These are phyloP conservation scores for Tragelaphus strepsiceros DNA, from an alignment of 2,113 vertebrate genomes.

Conservation along the genomic window DNA sequence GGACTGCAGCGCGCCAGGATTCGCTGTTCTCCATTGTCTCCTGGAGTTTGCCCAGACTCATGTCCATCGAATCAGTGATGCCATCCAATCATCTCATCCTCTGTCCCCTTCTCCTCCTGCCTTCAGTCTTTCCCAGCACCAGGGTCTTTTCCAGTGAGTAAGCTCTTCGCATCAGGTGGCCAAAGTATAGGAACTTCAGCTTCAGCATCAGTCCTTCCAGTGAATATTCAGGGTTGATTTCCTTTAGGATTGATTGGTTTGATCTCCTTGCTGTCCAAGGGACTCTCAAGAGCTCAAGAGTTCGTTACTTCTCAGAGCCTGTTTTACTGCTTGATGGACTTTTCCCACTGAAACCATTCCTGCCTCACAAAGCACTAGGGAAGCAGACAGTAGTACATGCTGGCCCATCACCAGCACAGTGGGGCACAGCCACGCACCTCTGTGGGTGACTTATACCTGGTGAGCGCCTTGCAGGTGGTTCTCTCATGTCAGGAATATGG, in stretches of 20 bases:
- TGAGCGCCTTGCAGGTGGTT: neutral
- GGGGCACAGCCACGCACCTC: too few relatives aligned
- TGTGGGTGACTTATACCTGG: neutral
- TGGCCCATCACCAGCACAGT: neutral
- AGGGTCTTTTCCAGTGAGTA: neutral
- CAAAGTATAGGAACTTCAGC: neutral
- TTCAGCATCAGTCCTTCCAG: neutral
- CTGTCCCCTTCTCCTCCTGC: neutral
- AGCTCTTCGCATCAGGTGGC: neutral
- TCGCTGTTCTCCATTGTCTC: neutral
- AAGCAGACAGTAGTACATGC: neutral
- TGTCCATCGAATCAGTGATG: neutral
- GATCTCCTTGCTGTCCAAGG: neutral
- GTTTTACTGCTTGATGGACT: neutral
- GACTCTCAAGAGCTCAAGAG: neutral
- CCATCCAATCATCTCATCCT: neutral
- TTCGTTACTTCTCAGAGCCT: neutral
- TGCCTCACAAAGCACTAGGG: neutral
- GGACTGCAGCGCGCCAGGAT: neutral
- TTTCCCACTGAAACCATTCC: neutral
- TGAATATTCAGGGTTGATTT: neutral
- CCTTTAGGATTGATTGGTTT: neutral
- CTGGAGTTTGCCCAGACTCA: neutral
- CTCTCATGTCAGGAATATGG: neutral
- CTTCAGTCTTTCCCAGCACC: neutral